Evolutionary conservation across 1,140 invertebrate genomes (phyloP).

Genomic region (Microplitis demolitor): DNA sequence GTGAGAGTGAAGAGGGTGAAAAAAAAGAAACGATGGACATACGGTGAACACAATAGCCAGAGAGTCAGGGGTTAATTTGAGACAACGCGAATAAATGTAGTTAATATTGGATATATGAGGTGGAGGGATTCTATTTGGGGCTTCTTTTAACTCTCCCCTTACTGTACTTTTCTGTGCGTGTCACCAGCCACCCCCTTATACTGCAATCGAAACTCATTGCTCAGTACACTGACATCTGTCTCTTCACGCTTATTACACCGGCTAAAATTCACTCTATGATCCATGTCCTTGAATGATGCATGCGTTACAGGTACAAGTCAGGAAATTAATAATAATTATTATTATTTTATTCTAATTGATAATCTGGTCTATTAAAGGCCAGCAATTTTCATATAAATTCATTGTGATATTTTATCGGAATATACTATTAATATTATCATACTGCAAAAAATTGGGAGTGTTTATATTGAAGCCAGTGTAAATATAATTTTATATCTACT

Average conservation of each 20-base stretch:
- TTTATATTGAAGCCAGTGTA: too few relatives aligned
- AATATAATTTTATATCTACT: too few relatives aligned
- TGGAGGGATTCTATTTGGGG: slow-evolving; percentile 24
- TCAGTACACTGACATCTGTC: slow-evolving; percentile 44
- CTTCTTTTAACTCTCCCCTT: slow-evolving; percentile 11
- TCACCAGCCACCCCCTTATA: slow-evolving; percentile 36
- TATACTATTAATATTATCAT: too few relatives aligned
- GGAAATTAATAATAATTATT: too few relatives aligned
- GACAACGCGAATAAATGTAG: slow-evolving; percentile 57
- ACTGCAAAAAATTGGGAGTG: too few relatives aligned
- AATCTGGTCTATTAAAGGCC: too few relatives aligned
- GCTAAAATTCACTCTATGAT: neutral
- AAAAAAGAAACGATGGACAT: slow-evolving; percentile 39
- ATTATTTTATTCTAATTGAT: too few relatives aligned
- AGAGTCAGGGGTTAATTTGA: slow-evolving; percentile 58
- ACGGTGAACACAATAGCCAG: slow-evolving; percentile 46
- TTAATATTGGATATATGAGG: slow-evolving; percentile 54
- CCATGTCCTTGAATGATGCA: neutral
- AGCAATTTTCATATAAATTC: too few relatives aligned
- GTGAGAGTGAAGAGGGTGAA: slow-evolving; percentile 13
- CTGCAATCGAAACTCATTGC: slow-evolving; percentile 30
- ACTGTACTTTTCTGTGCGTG: slow-evolving; percentile 21
- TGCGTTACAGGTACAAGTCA: neutral
- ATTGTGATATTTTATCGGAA: too few relatives aligned
- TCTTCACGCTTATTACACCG: slow-evolving; percentile 39